phyloP scores from a whole-genome alignment of 2,888 invertebrate species.

The Melieria picta region DNA sequence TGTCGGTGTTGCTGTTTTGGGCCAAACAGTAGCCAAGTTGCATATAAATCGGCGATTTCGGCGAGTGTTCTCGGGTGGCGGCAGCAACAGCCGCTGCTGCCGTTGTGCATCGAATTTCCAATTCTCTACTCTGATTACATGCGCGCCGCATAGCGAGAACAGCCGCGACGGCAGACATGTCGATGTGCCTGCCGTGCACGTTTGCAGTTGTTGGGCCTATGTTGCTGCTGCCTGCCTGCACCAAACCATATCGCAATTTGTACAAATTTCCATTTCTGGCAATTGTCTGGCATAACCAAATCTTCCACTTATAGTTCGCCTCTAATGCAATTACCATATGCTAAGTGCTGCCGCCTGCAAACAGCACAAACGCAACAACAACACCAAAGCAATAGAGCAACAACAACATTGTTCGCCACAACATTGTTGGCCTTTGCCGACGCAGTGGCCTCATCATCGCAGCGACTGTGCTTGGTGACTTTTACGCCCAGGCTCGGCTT shows the following conservation, averaged over 20 bases:
- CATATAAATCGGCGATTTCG: conserved; percentile 6
- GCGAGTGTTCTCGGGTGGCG: background rate
- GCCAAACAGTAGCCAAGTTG: background rate
- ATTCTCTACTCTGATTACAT: conserved; percentile 25
- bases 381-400: background rate
- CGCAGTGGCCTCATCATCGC: too few relatives aligned
- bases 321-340: conserved; percentile 39
- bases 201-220: background rate
- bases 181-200: too few relatives aligned
- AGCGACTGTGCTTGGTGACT: too few relatives aligned
- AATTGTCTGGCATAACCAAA: conserved; percentile 33
- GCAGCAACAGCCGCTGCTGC: background rate
- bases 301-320: conserved; percentile 29
- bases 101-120: conserved; percentile 17
- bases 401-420: too few relatives aligned
- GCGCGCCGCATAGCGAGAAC: background rate
- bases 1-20: too few relatives aligned
- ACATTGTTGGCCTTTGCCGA: too few relatives aligned
- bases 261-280: conserved; percentile 42
- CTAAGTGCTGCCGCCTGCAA: conserved; percentile 27
- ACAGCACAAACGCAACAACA: conserved; percentile 14
- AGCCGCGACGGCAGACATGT: background rate
- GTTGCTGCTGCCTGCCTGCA: conserved; percentile 5
- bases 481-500: too few relatives aligned
- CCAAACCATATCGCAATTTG: conserved; percentile 36